Evolutionary conservation across 2,113 vertebrate species (phyloP), one percentile per base, ranked within the genome.

Genomic region (Delphinus delphis): DNA sequence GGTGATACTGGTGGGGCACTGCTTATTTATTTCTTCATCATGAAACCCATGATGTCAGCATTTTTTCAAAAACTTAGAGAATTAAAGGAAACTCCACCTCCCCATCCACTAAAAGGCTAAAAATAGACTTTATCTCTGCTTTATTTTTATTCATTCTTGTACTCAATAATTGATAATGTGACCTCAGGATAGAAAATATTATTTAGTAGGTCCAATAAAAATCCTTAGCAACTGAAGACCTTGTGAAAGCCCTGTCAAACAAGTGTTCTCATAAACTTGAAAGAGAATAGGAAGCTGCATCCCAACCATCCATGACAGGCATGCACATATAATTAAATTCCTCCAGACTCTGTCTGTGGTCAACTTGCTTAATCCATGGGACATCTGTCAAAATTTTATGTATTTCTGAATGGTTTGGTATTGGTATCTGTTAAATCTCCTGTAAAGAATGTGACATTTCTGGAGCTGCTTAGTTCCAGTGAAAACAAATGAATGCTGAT

Each of bases 401-500:
- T n/a, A 33, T 65, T 87, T 77, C 63, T 80, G 25, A 92, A 80
- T 70, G 38, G 33, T 67, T 60, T 84, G 41, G 74, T 38, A 36
- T 33, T 68, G 33, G 63, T 50, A 77, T 31, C 41, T 80, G 23
- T 86, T 85, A 86, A 95, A 84, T 71, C 60, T 74, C 70, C 81
- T 76, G 44, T 41, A 88, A 94, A 73, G 47, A 93, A 65, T 26
- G 60, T 41, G 68, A 68, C 65, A 47, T 26, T 79, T 33, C 79
- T 87, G 10, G 41, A 18, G 13, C 26, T 65, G 38, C 41, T 84
- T 70, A 23, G 2, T 58, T 90, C 50, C 70, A 86, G 18, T 58
- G 38, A 84, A 92, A 95, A 91, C 18, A 85, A 94, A 91, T 36
- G 50, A 89, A 91, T 77, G 26, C 31, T 58, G 79, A 58, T 41